These are phyloP conservation scores for Chelmon rostratus DNA, from an alignment of 2,797 vertebrate species.

Conservation along the genomic window DNA sequence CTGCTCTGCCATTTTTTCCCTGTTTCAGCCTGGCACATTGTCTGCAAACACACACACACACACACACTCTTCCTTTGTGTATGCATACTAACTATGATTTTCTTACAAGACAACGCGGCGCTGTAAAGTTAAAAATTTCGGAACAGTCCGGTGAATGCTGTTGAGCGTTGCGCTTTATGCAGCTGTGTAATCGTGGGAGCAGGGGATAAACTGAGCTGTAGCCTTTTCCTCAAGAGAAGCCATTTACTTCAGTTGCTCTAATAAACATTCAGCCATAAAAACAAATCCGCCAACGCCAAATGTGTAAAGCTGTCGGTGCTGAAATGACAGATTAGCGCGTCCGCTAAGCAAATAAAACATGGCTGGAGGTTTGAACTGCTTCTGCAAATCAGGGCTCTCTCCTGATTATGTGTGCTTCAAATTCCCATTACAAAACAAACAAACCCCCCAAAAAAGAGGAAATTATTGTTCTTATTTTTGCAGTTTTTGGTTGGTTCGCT, in stretches of 20 bases:
- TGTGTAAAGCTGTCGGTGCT: constrained; percentile 62
- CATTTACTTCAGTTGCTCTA: constrained; percentile 61
- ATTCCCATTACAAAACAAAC: constrained; percentile 42
- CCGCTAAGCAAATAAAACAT: constrained; percentile 53
- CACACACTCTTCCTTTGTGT: neutral
- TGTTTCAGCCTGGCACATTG: neutral
- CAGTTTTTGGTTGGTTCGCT: neutral
- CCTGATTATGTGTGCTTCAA: constrained; percentile 20
- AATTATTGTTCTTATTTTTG: constrained; percentile 32
- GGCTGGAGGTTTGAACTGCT: constrained; percentile 28
- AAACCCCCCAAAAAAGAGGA: neutral
- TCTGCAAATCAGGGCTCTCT: constrained; percentile 7
- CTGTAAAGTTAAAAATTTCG: constrained; percentile 29
- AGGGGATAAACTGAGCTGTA: constrained; percentile 10
- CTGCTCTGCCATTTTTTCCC: neutral
- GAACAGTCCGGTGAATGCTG: neutral
- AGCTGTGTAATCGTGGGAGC: constrained; percentile 42
- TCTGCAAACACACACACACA: neutral
- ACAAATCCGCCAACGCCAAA: constrained; percentile 48
- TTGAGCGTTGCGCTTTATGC: neutral
- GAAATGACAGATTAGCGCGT: constrained; percentile 60
- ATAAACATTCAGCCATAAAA: constrained; percentile 66
- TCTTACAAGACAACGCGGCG: neutral
- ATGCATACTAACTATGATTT: constrained; percentile 15
- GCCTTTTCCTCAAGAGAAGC: constrained; percentile 45